phyloP scores from a whole-genome alignment of 2,113 vertebrate species.

The Irena cyanogastra region DNA sequence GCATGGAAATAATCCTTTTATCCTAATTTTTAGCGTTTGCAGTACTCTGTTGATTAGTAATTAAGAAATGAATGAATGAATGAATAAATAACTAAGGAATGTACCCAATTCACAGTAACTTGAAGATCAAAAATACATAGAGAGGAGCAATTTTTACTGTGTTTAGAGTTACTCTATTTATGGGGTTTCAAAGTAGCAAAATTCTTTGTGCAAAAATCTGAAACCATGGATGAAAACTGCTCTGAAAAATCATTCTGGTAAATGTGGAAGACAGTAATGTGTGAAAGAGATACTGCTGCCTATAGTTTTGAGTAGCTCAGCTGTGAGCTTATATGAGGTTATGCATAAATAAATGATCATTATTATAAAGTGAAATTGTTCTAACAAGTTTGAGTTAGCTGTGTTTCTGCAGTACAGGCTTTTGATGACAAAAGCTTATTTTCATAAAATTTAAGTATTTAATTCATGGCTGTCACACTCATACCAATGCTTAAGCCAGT shows the following conservation, averaged over 20 bases:
- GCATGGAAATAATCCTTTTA: background rate
- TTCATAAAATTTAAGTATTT: background rate
- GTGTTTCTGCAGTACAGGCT: rapidly evolving
- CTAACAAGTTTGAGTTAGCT: background rate
- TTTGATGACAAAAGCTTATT: background rate
- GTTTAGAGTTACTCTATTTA: background rate
- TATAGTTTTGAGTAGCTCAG: background rate
- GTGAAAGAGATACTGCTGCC: background rate
- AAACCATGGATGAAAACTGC: background rate
- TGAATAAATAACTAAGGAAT: background rate
- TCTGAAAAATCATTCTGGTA: background rate
- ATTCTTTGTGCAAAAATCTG: background rate
- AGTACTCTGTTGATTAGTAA: background rate
- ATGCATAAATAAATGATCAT: background rate
- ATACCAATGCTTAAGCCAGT: background rate
- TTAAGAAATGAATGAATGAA: background rate
- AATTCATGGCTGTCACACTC: background rate
- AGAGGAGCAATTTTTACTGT: background rate
- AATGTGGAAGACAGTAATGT: background rate
- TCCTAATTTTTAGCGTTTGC: background rate
- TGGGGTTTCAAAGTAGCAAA: background rate
- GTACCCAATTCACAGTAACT: background rate
- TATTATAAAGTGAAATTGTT: background rate
- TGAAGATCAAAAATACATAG: background rate
- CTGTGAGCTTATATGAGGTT: background rate